Conservation (phyloP, 2,113 vertebrate species). For the Elephantulus edwardii region DNA sequence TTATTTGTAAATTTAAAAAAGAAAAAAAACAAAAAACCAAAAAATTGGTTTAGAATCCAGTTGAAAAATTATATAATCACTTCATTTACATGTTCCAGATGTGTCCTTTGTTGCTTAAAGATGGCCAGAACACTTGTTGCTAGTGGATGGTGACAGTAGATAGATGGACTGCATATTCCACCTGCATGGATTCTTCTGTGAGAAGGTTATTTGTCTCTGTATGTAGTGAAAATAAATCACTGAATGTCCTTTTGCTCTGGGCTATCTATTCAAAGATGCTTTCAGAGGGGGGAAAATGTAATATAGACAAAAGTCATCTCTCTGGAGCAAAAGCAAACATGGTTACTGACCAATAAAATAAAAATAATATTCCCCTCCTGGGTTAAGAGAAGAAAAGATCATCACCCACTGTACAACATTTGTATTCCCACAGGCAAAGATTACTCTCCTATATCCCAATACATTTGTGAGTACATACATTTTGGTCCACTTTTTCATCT, state of each 20-base stretch:
- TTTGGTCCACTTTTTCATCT: not conserved
- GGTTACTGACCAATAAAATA: not conserved
- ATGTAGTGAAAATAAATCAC: not conserved
- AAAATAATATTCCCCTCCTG: not conserved
- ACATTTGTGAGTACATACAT: not conserved
- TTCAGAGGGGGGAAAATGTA: not conserved
- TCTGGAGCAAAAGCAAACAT: not conserved
- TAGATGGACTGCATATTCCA: not conserved
- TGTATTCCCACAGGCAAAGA: too few relatives aligned
- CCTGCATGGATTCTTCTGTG: not conserved
- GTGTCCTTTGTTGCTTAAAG: not conserved
- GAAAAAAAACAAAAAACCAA: not conserved
- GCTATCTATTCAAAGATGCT: not conserved
- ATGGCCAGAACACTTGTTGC: rapidly evolving
- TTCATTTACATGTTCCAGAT: not conserved
- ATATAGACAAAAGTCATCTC: too few relatives aligned
- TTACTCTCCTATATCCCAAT: not conserved
- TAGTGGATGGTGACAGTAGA: not conserved
- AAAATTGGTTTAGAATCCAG: not conserved
- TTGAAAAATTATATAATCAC: not conserved
- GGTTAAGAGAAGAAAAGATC: not conserved
- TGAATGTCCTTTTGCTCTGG: not conserved
- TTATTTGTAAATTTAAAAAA: not conserved
- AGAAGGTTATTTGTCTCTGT: not conserved
- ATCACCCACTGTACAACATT: not conserved